A percentile compares a stretch with the other conserved stretches of the same genome.
Conservation (phyloP, 2,888 invertebrate species). For the Drosophila paracracens region DNA sequence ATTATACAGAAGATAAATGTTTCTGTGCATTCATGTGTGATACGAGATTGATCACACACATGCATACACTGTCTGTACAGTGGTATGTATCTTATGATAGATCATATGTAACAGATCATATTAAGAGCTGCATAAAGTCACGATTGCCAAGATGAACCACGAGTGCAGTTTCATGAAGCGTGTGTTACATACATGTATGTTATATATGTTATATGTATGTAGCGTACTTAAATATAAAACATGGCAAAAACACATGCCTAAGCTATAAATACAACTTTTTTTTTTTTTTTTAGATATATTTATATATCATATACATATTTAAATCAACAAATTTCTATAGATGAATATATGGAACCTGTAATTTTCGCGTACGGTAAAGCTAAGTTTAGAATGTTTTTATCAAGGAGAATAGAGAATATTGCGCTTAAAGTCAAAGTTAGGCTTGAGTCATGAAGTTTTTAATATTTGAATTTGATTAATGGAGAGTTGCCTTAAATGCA, state of each 20-base stretch:
- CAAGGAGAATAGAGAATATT: too few relatives aligned
- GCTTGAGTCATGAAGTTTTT: neutral
- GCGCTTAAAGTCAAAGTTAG: neutral
- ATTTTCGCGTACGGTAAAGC: neutral
- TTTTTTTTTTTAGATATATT: neutral
- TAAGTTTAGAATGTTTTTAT: too few relatives aligned
- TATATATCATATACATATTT: too few relatives aligned
- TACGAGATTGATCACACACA: neutral
- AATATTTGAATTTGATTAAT: neutral
- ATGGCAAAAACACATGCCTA: neutral
- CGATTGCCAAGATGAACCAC: slow-evolving; percentile 6
- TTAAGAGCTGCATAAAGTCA: neutral
- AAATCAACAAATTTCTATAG: neutral
- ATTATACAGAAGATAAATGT: neutral
- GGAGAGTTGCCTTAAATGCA: neutral
- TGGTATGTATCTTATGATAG: neutral
- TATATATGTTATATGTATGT: too few relatives aligned
- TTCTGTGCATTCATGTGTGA: neutral
- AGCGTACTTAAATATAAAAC: neutral
- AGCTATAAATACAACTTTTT: neutral
- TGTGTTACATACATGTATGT: neutral
- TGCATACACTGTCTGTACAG: neutral
- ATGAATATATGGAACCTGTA: neutral
- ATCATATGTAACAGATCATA: neutral
- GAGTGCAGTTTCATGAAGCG: slow-evolving; percentile 2